Base-by-base conservation (phyloP, 2,797 vertebrate genomes). In the Coregonus suidteri region DNA sequence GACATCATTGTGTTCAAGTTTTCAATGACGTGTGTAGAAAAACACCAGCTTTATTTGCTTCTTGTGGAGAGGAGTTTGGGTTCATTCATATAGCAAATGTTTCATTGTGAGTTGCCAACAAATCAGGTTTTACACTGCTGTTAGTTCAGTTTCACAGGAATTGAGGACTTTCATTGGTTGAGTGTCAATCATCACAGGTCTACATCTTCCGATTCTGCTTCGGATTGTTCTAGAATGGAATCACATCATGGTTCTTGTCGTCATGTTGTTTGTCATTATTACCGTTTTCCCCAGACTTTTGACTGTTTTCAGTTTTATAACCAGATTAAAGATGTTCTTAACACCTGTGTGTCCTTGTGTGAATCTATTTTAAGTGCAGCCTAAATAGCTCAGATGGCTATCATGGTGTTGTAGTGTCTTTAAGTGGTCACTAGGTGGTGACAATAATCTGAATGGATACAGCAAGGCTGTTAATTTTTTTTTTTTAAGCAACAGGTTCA, bases 91-190 rank as follows among this genome's bases (percentile, higher is more conserved):
- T 11, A 47, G 9, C 41, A 47, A 47, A 11, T 11, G 41, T 47
- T 47, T 3, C 2, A 6, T 62, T 14, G 15, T 41, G 20, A 67
- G 74, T 4, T 37, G n/a, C 4, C 47, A 25, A 34, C 3, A n/a
- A 65, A 74, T 80, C 35, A 20, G 75, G 71, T 79, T 37, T 56
- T 69, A 37, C 15, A 30, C 6, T 18, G 20, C 76, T 13, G 20
- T 25, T 14, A 67, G 65, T 67, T 31, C 65, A 67, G 31, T 3
- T 35, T n/a, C 41, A 51, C 69, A 76, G 51, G 11, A 75, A 74
- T 79, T 47, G 77, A 18, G 6, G 53, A 66, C 25, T 90, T 86
- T 82, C 80, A 81, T 87, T 84, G 65, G 74, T 83, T 86, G 54
- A 78, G 70, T 67, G 59, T 54, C 53, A 16, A 16, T 54, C 75